phyloP scores from a whole-genome alignment of 1,140 invertebrate genomes.

The Phymorhynchus buccinoides region DNA sequence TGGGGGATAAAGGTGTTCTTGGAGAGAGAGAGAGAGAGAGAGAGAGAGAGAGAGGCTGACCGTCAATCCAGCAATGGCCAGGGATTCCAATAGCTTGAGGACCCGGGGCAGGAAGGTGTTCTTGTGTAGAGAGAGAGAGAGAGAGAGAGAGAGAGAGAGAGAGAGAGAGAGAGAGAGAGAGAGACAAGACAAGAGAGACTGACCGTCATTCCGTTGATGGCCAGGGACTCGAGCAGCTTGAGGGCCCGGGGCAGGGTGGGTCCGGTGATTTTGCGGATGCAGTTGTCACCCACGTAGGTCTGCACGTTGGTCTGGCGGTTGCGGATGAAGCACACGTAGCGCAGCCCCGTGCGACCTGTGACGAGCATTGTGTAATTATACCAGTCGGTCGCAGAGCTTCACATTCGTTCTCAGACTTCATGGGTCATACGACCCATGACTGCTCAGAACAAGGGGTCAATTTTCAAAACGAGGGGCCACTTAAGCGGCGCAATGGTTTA shows the following conservation, averaged over 20 bases:
- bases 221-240: neutral
- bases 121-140: too few relatives aligned
- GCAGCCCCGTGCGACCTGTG: slow-evolving; percentile 18
- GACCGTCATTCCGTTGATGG: neutral
- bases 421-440: too few relatives aligned
- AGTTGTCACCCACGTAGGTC: neutral
- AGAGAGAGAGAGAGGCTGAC: too few relatives aligned
- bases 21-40: neutral
- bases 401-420: too few relatives aligned
- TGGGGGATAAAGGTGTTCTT: neutral
- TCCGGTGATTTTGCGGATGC: neutral
- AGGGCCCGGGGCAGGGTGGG: neutral
- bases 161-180: too few relatives aligned
- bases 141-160: neutral
- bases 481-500: too few relatives aligned
- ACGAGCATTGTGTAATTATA: too few relatives aligned
- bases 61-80: neutral
- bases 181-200: too few relatives aligned
- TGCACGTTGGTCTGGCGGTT: neutral
- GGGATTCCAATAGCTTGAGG: neutral
- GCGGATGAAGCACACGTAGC: slow-evolving; percentile 31
- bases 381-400: too few relatives aligned
- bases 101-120: neutral
- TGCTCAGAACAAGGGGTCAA: too few relatives aligned
- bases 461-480: too few relatives aligned